Conservation (phyloP, 2,888 invertebrate species). For the Cecidostiba fungosa region DNA sequence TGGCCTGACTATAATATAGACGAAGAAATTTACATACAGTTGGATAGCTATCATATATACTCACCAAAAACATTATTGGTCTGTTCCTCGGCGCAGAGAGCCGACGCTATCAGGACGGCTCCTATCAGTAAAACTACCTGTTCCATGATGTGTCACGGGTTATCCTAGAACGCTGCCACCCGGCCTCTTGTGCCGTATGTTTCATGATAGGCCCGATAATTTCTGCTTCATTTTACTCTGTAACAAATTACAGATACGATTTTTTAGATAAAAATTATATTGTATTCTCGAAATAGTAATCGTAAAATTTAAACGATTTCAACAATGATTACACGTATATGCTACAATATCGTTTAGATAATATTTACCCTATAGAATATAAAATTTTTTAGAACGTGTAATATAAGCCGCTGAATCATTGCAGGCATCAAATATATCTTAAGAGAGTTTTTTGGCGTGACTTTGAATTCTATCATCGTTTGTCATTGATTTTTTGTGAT, state of each 20-base stretch:
- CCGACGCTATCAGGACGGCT: conserved; percentile 71
- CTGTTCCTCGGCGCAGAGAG: conserved; percentile 72
- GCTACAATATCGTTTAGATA: too few relatives aligned
- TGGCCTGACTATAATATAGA: too few relatives aligned
- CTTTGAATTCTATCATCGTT: background rate
- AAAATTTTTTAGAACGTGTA: too few relatives aligned
- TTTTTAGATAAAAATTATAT: background rate
- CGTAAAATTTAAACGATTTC: too few relatives aligned
- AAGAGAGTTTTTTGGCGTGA: background rate
- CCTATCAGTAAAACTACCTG: conserved; percentile 74
- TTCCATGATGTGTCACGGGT: conserved; percentile 76
- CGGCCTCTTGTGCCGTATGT: conserved; percentile 67
- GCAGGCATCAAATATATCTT: background rate
- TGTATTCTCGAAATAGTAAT: too few relatives aligned
- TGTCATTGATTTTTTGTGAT: too few relatives aligned
- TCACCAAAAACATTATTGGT: conserved; percentile 74
- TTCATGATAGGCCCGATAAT: conserved; percentile 73
- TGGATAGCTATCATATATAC: conserved; percentile 59
- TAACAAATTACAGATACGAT: conserved; percentile 56
- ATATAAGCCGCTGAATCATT: too few relatives aligned
- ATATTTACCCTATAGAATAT: too few relatives aligned
- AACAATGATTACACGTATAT: too few relatives aligned
- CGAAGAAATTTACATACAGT: background rate
- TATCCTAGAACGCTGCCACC: conserved; percentile 71
- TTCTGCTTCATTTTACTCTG: conserved; percentile 72